Evolutionary conservation across 2,888 invertebrate species (phyloP), one percentile per base, ranked within the genome.

Genomic region (Drosophila multiciliata): DNA sequence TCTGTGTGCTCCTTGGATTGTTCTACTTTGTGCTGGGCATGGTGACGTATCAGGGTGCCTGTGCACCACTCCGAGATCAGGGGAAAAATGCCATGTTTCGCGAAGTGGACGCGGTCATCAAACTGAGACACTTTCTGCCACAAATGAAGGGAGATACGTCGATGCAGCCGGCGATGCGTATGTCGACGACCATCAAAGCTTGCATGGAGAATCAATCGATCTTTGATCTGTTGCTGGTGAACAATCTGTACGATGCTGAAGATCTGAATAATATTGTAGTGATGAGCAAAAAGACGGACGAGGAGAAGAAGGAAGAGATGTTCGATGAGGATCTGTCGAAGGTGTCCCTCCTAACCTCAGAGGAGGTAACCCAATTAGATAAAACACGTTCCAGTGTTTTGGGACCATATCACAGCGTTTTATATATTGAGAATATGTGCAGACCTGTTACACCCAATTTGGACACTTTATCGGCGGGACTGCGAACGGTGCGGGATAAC

Each of bases 11-110:
- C 23, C 94, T 96, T 75, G 95, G 96, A 57, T 92, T 96, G 17
- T 94, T 93, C 6, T 95, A 96, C 92, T 96, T 97, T 94, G 89
- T 95, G 55, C 92, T 94, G 20, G 97, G 97, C 33, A 93, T 96
- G 11, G 91, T 95, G 33, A 93, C 95, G 15, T 95, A 96, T 85
- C 95, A 97, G 70, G 94, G 96, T 42, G 91, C 96, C 53, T 98
- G 98, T 93, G 96, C 96, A 83, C 96, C 97, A 26, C 93, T 97
- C 63, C 94, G 67, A 0, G 73, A 79, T 45, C 38, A 33, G 3
- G 50, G 53, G 0, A 8, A 32, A 0, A 83, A 78, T 55, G 61
- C 67, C 2, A 0, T 82, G 20, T 83, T 80, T 50, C 71, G 62
- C 0, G 17, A 76, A 11, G 20, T 83, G 40, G 82, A 83, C 49